Percentiles rank a stretch among this genome's conserved stretches.
These are phyloP conservation scores for Gallirallus australis DNA, from an alignment of 2,797 vertebrate species.

Conservation along the genomic window DNA sequence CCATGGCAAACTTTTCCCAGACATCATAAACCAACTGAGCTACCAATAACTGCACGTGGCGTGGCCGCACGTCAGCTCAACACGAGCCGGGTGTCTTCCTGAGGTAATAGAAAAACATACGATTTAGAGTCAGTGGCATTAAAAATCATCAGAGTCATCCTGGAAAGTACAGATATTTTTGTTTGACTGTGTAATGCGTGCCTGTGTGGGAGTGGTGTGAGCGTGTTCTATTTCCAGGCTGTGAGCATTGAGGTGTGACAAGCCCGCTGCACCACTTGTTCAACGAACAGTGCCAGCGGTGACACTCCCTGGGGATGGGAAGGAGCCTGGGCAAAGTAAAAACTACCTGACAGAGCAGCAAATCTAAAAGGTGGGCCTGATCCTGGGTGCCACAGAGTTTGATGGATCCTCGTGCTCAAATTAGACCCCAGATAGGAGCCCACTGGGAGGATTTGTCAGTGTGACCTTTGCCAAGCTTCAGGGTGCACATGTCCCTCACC, in stretches of 20 bases:
- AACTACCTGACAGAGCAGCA: rapidly evolving
- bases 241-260: slow-evolving; percentile 35
- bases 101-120: slow-evolving; percentile 29
- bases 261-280: background rate
- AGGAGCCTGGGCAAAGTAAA: background rate
- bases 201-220: slow-evolving; percentile 58
- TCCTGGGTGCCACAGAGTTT: background rate
- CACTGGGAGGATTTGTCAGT: background rate
- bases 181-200: slow-evolving; percentile 54
- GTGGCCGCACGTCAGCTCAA: background rate
- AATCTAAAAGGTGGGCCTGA: background rate
- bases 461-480: background rate
- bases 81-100: background rate
- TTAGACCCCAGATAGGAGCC: background rate
- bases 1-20: background rate
- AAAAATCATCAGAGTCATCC: slow-evolving; percentile 46
- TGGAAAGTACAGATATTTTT: slow-evolving; percentile 70
- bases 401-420: background rate
- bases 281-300: background rate
- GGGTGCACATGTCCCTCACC: rapidly evolving
- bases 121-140: slow-evolving; percentile 53
- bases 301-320: background rate
- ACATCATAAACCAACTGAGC: background rate
- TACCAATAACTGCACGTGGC: background rate
- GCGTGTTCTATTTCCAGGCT: slow-evolving; percentile 61